phyloP scores from a whole-genome alignment of 2,113 vertebrate genomes.

The Dipodomys merriami region DNA sequence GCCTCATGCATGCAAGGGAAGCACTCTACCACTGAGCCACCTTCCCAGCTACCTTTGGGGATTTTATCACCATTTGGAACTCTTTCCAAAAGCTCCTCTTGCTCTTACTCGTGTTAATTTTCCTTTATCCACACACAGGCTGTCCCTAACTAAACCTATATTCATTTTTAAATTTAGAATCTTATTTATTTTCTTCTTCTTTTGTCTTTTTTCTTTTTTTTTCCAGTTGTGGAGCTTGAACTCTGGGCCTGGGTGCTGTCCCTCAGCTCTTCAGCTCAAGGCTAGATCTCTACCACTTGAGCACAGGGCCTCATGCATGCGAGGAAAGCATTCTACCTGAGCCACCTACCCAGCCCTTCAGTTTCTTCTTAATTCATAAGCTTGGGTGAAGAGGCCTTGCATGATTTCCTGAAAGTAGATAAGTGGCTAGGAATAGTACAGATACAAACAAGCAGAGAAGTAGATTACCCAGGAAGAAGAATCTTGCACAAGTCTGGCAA shows the following conservation, averaged over 20 bases:
- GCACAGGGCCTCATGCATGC: too few species aligned
- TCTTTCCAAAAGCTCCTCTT: background rate
- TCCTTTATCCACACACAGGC: background rate
- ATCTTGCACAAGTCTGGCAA: constrained; percentile 54
- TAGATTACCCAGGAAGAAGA: constrained; percentile 14
- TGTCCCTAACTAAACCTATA: background rate
- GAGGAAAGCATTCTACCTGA: too few species aligned
- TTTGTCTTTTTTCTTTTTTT: too few species aligned
- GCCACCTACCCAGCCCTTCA: too few species aligned
- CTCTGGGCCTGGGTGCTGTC: too few species aligned
- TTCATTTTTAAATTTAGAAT: constrained; percentile 40
- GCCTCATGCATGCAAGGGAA: too few species aligned
- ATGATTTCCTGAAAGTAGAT: background rate
- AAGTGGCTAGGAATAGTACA: background rate
- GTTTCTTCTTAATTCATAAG: background rate
- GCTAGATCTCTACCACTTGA: too few species aligned
- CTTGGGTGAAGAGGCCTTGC: background rate
- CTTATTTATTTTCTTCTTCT: background rate
- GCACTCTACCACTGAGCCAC: too few species aligned
- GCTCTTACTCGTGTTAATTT: background rate
- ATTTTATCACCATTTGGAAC: constrained; percentile 3
- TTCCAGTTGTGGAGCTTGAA: too few species aligned
- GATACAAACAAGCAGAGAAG: constrained; percentile 30
- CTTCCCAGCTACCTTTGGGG: background rate
- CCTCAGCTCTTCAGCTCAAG: too few species aligned